A percentile compares a stretch with the other conserved stretches of the same genome.
Conservation (phyloP, 2,113 vertebrate genomes). For the Limanda limanda region DNA sequence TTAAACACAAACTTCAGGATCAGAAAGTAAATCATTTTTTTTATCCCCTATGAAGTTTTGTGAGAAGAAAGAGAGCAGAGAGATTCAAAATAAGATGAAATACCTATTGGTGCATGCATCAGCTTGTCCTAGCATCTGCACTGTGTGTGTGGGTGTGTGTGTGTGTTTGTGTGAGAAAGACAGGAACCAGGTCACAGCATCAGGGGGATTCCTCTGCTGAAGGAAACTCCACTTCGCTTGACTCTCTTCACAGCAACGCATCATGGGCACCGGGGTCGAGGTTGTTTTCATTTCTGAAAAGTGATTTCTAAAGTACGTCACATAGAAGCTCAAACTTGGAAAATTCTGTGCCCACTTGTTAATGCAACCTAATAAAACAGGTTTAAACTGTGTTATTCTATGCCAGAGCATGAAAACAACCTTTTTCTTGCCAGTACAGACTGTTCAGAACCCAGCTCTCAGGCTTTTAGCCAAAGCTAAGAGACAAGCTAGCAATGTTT, state of each 20-base stretch:
- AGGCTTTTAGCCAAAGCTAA: too few relatives aligned
- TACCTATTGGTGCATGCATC: background rate
- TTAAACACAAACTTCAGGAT: background rate
- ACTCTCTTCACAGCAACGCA: slow-evolving; percentile 25
- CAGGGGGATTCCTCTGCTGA: slow-evolving; percentile 68
- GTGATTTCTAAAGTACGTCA: background rate
- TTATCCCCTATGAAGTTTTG: background rate
- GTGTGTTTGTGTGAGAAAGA: slow-evolving; percentile 37
- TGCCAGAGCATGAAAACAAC: too few relatives aligned
- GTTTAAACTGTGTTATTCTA: background rate
- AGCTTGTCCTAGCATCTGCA: slow-evolving; percentile 21
- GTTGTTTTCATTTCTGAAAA: background rate
- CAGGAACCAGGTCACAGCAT: slow-evolving; percentile 50
- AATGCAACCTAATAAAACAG: background rate
- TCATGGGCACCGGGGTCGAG: slow-evolving; percentile 30
- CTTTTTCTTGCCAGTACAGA: too few relatives aligned
- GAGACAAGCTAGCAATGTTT: too few relatives aligned
- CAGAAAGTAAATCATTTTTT: background rate
- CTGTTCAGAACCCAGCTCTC: too few relatives aligned
- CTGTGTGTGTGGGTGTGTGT: slow-evolving; percentile 19
- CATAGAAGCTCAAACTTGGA: slow-evolving; percentile 5
- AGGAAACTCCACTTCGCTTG: slow-evolving; percentile 73
- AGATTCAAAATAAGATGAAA: background rate
- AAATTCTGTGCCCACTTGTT: background rate
- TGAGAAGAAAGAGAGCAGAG: background rate